Conservation (phyloP, 2,888 invertebrate genomes). For the Brachypterus glaber region DNA sequence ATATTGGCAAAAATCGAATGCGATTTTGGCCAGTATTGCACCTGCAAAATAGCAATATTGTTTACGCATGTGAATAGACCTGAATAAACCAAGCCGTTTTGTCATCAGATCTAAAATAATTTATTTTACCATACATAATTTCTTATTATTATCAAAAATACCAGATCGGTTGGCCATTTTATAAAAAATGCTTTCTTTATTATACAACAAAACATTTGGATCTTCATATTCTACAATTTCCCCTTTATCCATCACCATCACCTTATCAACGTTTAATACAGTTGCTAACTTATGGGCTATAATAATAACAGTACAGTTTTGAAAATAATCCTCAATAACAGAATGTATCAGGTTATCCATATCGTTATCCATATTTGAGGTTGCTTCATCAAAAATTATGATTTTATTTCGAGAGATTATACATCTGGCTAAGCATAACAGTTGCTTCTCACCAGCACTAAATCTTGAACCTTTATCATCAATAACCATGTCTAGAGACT, state of each 20-base stretch:
- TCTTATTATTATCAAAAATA: no score
- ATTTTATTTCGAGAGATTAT: conserved; percentile 43
- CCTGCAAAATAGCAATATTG: no score
- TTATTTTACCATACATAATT: no score
- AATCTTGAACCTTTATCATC: conserved; percentile 29
- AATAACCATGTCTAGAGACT: conserved; percentile 43
- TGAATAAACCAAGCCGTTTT: no score
- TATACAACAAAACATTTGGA: conserved; percentile 20
- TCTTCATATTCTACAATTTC: conserved; percentile 24
- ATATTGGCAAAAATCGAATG: no score
- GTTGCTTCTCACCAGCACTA: conserved; percentile 47
- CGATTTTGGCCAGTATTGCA: no score
- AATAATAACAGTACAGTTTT: conserved; percentile 45
- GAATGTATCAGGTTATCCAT: conserved; percentile 45
- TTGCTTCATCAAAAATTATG: conserved; percentile 47
- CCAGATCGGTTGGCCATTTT: conserved; percentile 17
- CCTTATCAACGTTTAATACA: conserved; percentile 46
- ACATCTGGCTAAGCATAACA: conserved; percentile 47
- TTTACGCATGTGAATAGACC: no score
- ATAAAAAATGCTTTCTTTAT: conserved; percentile 20
- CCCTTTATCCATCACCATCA: conserved; percentile 46
- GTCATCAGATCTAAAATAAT: no score
- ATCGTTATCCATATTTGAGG: conserved; percentile 45
- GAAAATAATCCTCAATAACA: conserved; percentile 44
- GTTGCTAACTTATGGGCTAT: conserved; percentile 40